phyloP scores from a whole-genome alignment of 2,888 invertebrate species.

The Saturnia japonica region DNA sequence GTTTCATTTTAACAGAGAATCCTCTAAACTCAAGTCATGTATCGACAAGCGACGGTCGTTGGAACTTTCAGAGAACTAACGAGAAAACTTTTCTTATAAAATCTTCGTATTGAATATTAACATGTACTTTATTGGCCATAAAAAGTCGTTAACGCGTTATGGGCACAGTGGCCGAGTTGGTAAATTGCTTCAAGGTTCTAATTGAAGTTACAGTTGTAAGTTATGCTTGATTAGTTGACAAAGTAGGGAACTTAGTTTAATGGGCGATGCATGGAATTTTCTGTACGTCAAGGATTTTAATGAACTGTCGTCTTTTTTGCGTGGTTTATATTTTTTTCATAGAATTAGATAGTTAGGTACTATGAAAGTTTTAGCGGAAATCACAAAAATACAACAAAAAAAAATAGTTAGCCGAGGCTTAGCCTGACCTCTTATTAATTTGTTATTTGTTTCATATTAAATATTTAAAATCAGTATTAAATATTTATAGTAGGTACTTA shows the following conservation, averaged over 20 bases:
- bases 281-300: background rate
- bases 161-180: constrained; percentile 55
- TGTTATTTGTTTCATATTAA: too few species aligned
- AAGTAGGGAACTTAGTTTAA: background rate
- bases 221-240: constrained; percentile 14
- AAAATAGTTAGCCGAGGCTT: too few species aligned
- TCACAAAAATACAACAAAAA: too few species aligned
- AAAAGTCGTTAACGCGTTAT: constrained; percentile 53
- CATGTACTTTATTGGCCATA: constrained; percentile 66
- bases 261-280: background rate
- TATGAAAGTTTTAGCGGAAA: too few species aligned
- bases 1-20: constrained; percentile 23
- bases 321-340: background rate
- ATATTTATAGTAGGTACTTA: too few species aligned
- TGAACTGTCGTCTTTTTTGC: background rate
- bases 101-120: constrained; percentile 74
- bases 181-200: constrained; percentile 41
- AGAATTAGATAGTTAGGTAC: background rate
- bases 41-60: constrained; percentile 42
- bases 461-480: too few species aligned
- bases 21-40: constrained; percentile 34
- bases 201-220: constrained; percentile 39
- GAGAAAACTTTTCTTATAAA: constrained; percentile 72
- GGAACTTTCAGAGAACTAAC: constrained; percentile 54
- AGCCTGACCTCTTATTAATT: too few species aligned